Evolutionary conservation across 2,888 invertebrate genomes (phyloP), one percentile per base, ranked within the genome.

Genomic region (Buathra laborator): DNA sequence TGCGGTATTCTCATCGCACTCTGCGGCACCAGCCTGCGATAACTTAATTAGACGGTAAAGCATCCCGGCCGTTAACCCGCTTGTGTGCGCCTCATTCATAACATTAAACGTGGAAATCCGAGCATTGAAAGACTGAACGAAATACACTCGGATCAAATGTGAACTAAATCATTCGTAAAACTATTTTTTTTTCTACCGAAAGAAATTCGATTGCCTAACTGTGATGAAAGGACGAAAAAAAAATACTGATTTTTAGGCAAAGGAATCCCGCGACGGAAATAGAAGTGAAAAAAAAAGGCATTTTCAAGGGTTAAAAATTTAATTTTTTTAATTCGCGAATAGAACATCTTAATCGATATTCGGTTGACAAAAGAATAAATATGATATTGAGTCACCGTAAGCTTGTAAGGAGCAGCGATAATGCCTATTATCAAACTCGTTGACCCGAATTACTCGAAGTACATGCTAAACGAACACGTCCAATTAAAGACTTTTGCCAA

Each of bases 31-130:
- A 16, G 37, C 66, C 46, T 74, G 78, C 81, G 81, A 85, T 85
- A 81, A 85, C 84, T 85, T 85, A 85, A 85, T 85, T 85, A 85
- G 81, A 72, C 84, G 68, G 78, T 53, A 81, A 85, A 85, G 81
- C 84, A 85, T 85, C 64, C 56, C 48, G 44, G 64, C 74, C 78
- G 74, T 78, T 78, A 81, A 81, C 70, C 66, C 70, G 53, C 53
- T 46, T 56, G 43, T 64, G 68, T 68, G 5, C 37, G 37, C 37
- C 37, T 37, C 37, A 37, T 62, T 67, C 72, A 46, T 67, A 72
- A 77, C 68, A 71, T 85, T 66, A 66, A 75, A 74, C n/a, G 53
- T 68, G 32, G 43, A 46, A 37, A 56, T 43, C 64, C 44, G 56
- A 19, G 29, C 44, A 51, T 66, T 66, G 32, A 51, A 32, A n/a